Evolutionary conservation across 2,797 vertebrate genomes (phyloP).

Genomic region (Perodicticus potto): DNA sequence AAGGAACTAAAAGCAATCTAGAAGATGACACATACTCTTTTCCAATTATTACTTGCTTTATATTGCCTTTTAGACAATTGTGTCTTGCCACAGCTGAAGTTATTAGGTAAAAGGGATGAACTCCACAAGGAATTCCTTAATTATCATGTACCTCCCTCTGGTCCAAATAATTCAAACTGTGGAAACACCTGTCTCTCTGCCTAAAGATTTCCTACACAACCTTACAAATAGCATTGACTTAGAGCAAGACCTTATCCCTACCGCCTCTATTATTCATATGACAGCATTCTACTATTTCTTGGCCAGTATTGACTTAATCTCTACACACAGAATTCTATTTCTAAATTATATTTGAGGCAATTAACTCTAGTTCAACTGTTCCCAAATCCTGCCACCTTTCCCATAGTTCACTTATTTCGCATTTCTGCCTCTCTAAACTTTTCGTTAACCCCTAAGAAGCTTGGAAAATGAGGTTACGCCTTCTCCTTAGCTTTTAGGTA

Average conservation of each 20-base stretch:
- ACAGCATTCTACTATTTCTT: background rate
- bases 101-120: background rate
- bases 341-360: background rate
- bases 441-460: background rate
- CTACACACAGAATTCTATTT: background rate
- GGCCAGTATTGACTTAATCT: background rate
- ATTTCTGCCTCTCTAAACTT: background rate
- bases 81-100: background rate
- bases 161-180: background rate
- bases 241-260: background rate
- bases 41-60: background rate
- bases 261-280: background rate
- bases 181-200: background rate
- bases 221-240: background rate
- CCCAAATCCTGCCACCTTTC: background rate
- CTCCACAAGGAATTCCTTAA: background rate
- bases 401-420: background rate
- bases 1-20: background rate
- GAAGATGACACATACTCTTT: background rate
- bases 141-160: background rate
- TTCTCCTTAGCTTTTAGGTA: background rate
- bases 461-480: background rate
- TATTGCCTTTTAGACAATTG: background rate
- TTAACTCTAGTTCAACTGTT: background rate
- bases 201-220: background rate